Evolutionary conservation across 2,888 invertebrate species (phyloP).

Genomic region (Hydriomena furcata): DNA sequence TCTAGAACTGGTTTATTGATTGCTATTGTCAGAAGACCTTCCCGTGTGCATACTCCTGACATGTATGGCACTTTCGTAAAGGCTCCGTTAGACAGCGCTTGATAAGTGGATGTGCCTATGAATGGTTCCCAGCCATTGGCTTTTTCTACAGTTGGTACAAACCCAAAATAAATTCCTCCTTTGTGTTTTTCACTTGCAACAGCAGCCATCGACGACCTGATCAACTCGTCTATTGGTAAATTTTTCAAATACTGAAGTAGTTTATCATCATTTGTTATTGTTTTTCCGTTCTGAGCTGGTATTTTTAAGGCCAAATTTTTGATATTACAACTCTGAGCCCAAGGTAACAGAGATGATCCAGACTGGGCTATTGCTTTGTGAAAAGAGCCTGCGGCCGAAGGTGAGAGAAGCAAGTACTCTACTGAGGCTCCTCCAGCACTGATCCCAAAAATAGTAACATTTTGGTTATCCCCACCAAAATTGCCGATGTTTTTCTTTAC

Average conservation of each 20-base stretch:
- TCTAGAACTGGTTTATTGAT: slow-evolving; percentile 40
- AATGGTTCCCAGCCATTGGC: slow-evolving; percentile 72
- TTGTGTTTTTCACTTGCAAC: slow-evolving; percentile 44
- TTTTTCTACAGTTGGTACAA: slow-evolving; percentile 72
- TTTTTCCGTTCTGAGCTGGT: slow-evolving; percentile 49
- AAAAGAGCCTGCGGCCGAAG: slow-evolving; percentile 74
- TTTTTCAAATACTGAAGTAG: slow-evolving; percentile 61
- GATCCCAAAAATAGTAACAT: slow-evolving; percentile 79
- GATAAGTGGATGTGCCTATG: slow-evolving; percentile 63
- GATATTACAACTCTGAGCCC: slow-evolving; percentile 62
- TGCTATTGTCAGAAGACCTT: slow-evolving; percentile 66
- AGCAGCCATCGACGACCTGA: slow-evolving; percentile 54
- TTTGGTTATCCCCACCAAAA: slow-evolving; percentile 76
- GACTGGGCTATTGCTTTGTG: slow-evolving; percentile 82
- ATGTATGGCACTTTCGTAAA: slow-evolving; percentile 77
- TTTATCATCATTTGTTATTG: slow-evolving; percentile 44
- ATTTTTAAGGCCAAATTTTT: slow-evolving; percentile 58
- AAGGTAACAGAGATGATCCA: slow-evolving; percentile 75
- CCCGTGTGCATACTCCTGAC: slow-evolving; percentile 73
- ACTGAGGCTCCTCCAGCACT: slow-evolving; percentile 80
- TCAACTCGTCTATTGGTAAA: slow-evolving; percentile 56
- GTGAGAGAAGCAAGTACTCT: slow-evolving; percentile 70
- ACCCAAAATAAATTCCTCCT: slow-evolving; percentile 75
- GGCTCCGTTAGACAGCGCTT: slow-evolving; percentile 62
- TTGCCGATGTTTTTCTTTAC: slow-evolving; percentile 70